Conservation (phyloP, 1,140 invertebrate genomes). For the Agrilus planipennis region DNA sequence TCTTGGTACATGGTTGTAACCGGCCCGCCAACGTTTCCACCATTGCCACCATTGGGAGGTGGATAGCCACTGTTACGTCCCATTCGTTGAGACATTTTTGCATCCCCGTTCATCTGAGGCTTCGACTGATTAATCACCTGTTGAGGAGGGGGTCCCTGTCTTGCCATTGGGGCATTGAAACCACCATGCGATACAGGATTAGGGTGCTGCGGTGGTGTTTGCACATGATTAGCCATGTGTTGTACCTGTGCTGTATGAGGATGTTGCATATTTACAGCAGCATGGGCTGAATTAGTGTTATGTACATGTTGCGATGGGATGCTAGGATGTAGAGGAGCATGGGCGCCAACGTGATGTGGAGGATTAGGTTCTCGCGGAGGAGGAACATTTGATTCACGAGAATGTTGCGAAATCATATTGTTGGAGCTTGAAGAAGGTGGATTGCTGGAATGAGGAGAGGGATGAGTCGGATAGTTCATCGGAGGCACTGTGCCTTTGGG, state of each 20-base stretch:
- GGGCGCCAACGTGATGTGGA: slow-evolving; percentile 3
- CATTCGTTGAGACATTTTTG: slow-evolving; percentile 21
- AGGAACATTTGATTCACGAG: slow-evolving; percentile 7
- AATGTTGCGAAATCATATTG: neutral
- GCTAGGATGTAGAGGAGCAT: neutral
- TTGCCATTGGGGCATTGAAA: neutral
- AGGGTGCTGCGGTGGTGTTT: slow-evolving; percentile 23
- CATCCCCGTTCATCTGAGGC: slow-evolving; percentile 23
- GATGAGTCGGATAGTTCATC: slow-evolving; percentile 8
- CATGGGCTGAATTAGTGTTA: slow-evolving; percentile 5
- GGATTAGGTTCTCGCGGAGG: slow-evolving; percentile 1
- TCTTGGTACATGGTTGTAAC: slow-evolving; percentile 14
- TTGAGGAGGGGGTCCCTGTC: slow-evolving; percentile 7
- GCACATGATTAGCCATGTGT: slow-evolving; percentile 11
- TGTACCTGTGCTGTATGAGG: slow-evolving; percentile 4
- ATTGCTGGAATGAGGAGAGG: slow-evolving; percentile 2
- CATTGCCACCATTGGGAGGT: slow-evolving; percentile 23
- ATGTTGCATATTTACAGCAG: slow-evolving; percentile 8
- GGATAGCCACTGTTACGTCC: slow-evolving; percentile 16
- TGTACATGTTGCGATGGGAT: slow-evolving; percentile 9
- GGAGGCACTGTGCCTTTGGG: slow-evolving; percentile 19
- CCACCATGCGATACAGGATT: slow-evolving; percentile 24
- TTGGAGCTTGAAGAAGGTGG: no score
- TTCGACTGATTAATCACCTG: slow-evolving; percentile 8
- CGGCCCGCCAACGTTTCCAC: slow-evolving; percentile 21